Evolutionary conservation across 2,113 vertebrate genomes (phyloP), one percentile per base, ranked within the genome.

Genomic region (Coptodon rendalli): DNA sequence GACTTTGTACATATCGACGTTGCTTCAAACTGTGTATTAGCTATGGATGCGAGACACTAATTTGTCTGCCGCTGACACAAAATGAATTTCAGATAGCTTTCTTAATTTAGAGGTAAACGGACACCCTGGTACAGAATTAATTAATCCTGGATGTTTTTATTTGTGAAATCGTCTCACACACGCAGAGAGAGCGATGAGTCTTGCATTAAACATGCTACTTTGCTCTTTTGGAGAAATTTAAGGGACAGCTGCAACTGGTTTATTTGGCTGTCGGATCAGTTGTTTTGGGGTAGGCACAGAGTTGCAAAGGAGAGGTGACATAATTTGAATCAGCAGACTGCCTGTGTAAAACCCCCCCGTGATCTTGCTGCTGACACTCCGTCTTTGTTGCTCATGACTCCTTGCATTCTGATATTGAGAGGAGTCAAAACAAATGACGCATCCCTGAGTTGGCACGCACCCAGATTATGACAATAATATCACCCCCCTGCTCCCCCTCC

Each of bases 11-110:
- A 80, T 83, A 91, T 89, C 9, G 27, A 85, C 6, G 45, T 27
- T 1, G 82, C 86, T 87, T 90, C 90, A 63, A 83, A 84, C 73
- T 94, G 82, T 90, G 90, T 94, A 89, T 90, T 86, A 87, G 59
- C 84, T 63, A 52, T 11, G 6, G 19, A 82, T 85, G 59, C 19
- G 68, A 92, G 57, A 84, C 85, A 83, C 29, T 91, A 81, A 91
- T 92, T 92, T 93, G 84, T 84, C 79, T 89, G 84, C 13, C 9
- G 11, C 61, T 80, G 91, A 71, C 61, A 12, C 82, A 90, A 85
- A 92, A 89, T 84, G 10, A 90, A 89, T 89, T 88, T 83, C 45
- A 92, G 50, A 89, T 80, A 22, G 61, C 27, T 80, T 53, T 85
- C 48, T 84, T 89, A 82, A 92, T 92, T 86, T 86, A 84, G 80